Evolutionary conservation across 2,888 invertebrate species (phyloP), one percentile per base, ranked within the genome.

Genomic region (Acrobasis consociella): DNA sequence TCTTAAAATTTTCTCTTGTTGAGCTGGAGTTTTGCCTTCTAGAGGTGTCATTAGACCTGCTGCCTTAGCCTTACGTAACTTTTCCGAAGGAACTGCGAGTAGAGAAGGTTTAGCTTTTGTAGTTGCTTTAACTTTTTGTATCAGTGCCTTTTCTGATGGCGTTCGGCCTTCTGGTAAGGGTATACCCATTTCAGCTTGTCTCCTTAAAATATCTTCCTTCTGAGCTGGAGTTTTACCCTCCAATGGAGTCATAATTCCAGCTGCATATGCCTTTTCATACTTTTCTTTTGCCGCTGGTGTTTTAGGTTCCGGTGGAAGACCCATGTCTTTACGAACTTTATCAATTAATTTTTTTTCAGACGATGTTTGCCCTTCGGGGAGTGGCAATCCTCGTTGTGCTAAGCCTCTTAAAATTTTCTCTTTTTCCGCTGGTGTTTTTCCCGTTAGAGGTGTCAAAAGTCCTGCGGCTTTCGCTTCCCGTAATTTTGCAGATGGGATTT

Each of bases 401-500:
- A 71, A 39, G 10, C 69, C 64, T 64, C 59, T 71, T 31, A 69
- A 17, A 46, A 77, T 76, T 63, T 74, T 75, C 69, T 78, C 77
- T 67, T 75, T 74, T 62, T 77, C 67, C 39, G 63, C 62, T 10
- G 68, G 65, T 0, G 73, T 62, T 67, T 81, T 76, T 8, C 75
- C 77, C 65, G 69, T 65, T 22, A 77, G 62, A 31, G 78, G 74
- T 9, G 75, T 75, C 0, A 80, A 2, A 0, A 75, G 31, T 1
- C 78, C 80, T 7, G 73, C 75, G 5, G 74, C 75, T 70, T 75
- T 77, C 0, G 75, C 74, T 68, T 70, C 71, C 10, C 56, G 52
- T 38, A 79, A 7, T 63, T 73, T 76, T 62, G 72, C 72, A 0
- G 73, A 68, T n/a, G 69, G 58, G 15, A 37, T 16, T 55, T 60